Evolutionary conservation across 2,888 invertebrate genomes (phyloP).

Genomic region (Euplexia lucipara): DNA sequence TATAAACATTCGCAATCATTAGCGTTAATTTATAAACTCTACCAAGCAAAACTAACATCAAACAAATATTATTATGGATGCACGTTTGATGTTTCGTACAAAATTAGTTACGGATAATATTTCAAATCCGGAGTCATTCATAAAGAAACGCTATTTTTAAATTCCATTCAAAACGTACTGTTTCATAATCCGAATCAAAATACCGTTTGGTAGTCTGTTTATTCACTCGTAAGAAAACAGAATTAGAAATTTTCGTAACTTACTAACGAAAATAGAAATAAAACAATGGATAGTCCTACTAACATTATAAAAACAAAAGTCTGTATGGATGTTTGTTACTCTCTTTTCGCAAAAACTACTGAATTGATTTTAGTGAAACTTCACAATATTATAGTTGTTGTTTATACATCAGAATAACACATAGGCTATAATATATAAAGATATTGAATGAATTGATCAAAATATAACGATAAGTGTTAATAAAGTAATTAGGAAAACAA

Average conservation of each 20-base stretch:
- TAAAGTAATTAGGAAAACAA: no score
- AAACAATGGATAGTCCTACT: neutral
- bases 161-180: neutral
- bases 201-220: neutral
- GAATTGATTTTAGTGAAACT: no score
- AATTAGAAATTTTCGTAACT: neutral
- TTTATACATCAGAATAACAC: no score
- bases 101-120: conserved; percentile 41
- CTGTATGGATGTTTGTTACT: no score
- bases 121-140: conserved; percentile 27
- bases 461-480: no score
- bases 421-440: no score
- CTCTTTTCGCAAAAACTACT: no score
- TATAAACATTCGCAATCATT: neutral
- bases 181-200: neutral
- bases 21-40: conserved; percentile 31
- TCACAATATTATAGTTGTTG: no score
- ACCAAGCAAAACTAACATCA: conserved; percentile 45
- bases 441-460: no score
- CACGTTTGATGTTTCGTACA: conserved; percentile 34
- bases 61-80: conserved; percentile 16
- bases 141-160: conserved; percentile 14
- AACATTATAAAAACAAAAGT: no score
- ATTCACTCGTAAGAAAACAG: neutral
- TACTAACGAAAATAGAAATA: neutral